Base-by-base conservation (phyloP, 2,797 vertebrate species). In the Phataginus tetradactyla region DNA sequence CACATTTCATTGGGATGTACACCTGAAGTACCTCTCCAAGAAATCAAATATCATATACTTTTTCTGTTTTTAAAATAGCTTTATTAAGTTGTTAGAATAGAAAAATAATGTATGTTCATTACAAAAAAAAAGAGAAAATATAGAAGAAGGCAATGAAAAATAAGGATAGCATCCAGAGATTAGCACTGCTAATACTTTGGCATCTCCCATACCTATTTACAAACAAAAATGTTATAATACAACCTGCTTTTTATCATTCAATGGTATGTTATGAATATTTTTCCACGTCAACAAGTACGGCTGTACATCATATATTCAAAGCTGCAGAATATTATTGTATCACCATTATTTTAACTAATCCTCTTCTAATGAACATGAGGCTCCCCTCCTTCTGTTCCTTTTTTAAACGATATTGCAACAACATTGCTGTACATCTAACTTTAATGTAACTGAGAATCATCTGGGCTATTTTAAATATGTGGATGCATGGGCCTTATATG, bases 201-300 rank as follows among this genome's bases (percentile, higher is more conserved):
- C 25, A 57, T 83, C 21, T 12, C 8, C 10, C n/a, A 87, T 20
- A 29, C 32, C 61, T 59, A 57, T 89, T 86, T 71, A 94, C 74
- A 89, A 93, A 71, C 61, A 81, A 93, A 92, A 87, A 74, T 74
- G 4, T 72, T 88, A 90, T 78, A 72, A 83, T 15, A 81, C 4
- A n/a, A 68, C 18, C 34, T 42, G 55, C 49, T 87, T 83, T 86
- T 51, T 69, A 29, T 78, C 45, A 69, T 57, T 81, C 37, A 45
- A 57, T 23, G 75, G 66, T 21, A 71, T 21, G 29, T 34, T 78
- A 3, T 37, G 42, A 57, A 72, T 25, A 25, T 71, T 59, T 91
- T 91, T 34, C n/a, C 37, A 27, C 42, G 23, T 77, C 68, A 72
- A 14, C 74, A 84, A 90, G 34, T 23, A 51, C 63, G 11, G 25